phyloP scores from a whole-genome alignment of 2,113 vertebrate species.

The Paramormyrops kingsleyae region DNA sequence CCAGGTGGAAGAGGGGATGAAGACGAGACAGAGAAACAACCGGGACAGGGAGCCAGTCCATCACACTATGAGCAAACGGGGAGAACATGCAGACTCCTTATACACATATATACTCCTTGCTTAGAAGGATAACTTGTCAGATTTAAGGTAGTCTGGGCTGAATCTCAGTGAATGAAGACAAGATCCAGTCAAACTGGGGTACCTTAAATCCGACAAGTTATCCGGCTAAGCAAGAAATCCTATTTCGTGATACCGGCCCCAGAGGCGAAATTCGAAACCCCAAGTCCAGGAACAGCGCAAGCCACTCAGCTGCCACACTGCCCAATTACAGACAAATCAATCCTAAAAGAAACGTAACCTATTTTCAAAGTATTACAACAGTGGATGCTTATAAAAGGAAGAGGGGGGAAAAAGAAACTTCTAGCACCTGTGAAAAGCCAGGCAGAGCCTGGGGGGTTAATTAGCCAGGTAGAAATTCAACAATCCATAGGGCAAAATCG shows the following conservation, averaged over 20 bases:
- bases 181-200: not conserved
- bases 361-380: conserved; percentile 1
- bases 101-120: not conserved
- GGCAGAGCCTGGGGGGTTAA: not conserved
- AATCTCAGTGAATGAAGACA: not conserved
- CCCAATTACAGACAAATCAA: not conserved
- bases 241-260: not conserved
- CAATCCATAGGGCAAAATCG: not conserved
- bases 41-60: not conserved
- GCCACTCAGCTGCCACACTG: not conserved
- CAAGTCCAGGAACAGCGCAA: not conserved
- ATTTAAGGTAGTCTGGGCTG: not conserved
- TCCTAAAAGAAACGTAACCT: not conserved
- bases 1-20: not conserved
- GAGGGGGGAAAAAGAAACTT: not conserved
- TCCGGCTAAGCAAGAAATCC: not conserved
- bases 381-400: not conserved
- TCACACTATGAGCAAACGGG: not conserved
- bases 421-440: not conserved
- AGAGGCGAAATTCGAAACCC: not conserved
- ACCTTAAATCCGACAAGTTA: not conserved
- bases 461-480: conserved; percentile 10
- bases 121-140: not conserved
- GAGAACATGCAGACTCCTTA: not conserved
- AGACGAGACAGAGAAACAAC: not conserved